A percentile compares a stretch with the other conserved stretches of the same genome.
These are phyloP conservation scores for Hypsibius dujardini DNA, from an alignment of 1,140 invertebrate genomes.

Conservation along the genomic window DNA sequence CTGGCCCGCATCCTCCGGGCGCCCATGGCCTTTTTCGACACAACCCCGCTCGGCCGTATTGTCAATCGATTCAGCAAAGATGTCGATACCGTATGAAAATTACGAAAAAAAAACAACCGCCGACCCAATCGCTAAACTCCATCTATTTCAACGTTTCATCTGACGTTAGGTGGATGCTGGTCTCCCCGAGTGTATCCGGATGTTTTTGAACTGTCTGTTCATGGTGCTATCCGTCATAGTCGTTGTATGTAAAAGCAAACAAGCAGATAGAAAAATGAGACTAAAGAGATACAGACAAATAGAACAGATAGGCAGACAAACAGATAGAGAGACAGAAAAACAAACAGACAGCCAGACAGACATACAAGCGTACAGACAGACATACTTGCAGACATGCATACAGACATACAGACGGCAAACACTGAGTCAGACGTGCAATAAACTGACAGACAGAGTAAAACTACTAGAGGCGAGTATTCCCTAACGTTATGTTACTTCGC, in stretches of 20 bases:
- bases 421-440: too few relatives aligned
- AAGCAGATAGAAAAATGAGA: too few relatives aligned
- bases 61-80: conserved; percentile 38
- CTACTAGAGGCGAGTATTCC: too few relatives aligned
- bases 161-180: conserved; percentile 26
- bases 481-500: conserved; percentile 26
- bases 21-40: conserved; percentile 50
- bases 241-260: background rate
- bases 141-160: background rate
- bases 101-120: background rate
- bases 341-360: too few relatives aligned
- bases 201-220: conserved; percentile 29
- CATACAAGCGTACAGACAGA: too few relatives aligned
- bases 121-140: background rate
- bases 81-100: conserved; percentile 29
- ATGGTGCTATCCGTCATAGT: conserved; percentile 25
- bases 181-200: conserved; percentile 30
- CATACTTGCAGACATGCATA: too few relatives aligned
- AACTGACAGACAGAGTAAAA: too few relatives aligned
- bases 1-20: conserved; percentile 43
- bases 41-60: conserved; percentile 49
- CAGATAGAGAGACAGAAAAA: too few relatives aligned
- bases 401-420: too few relatives aligned
- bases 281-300: too few relatives aligned
- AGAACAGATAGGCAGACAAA: too few relatives aligned